Conservation (phyloP, 2,888 invertebrate genomes). For the Steinernema carpocapsae region DNA sequence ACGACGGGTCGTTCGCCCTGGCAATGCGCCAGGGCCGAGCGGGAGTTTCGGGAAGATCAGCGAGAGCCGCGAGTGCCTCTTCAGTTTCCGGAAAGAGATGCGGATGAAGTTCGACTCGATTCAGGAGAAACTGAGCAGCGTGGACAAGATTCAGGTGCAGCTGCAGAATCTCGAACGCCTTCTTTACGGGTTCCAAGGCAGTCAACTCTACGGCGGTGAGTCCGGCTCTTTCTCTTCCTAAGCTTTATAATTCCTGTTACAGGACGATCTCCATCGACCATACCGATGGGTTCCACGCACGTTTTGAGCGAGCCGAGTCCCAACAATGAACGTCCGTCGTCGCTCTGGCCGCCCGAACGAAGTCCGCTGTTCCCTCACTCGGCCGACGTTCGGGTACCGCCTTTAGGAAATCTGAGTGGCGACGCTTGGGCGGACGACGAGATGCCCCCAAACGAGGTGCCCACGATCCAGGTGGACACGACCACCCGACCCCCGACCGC, state of each 20-base stretch:
- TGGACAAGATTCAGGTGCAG: constrained; percentile 50
- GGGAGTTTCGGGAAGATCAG: constrained; percentile 19
- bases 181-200: constrained; percentile 32
- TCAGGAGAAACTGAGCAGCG: constrained; percentile 51
- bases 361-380: constrained; percentile 39
- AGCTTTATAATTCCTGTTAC: background rate
- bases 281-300: constrained; percentile 30
- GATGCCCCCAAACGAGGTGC: background rate
- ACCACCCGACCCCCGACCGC: constrained; percentile 25
- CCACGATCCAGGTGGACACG: constrained; percentile 18
- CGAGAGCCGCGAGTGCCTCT: constrained; percentile 21
- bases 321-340: constrained; percentile 26
- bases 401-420: background rate
- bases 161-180: constrained; percentile 13
- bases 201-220: constrained; percentile 26
- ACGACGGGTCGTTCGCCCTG: constrained; percentile 44
- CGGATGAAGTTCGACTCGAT: constrained; percentile 55
- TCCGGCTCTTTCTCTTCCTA: background rate
- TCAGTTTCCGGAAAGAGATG: constrained; percentile 51
- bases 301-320: constrained; percentile 17
- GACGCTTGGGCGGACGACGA: constrained; percentile 10
- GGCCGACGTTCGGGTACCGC: constrained; percentile 8
- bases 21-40: background rate
- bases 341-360: constrained; percentile 52
- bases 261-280: constrained; percentile 26